Base-by-base conservation (phyloP, 2,888 invertebrate genomes). In the Brachycybe producta region DNA sequence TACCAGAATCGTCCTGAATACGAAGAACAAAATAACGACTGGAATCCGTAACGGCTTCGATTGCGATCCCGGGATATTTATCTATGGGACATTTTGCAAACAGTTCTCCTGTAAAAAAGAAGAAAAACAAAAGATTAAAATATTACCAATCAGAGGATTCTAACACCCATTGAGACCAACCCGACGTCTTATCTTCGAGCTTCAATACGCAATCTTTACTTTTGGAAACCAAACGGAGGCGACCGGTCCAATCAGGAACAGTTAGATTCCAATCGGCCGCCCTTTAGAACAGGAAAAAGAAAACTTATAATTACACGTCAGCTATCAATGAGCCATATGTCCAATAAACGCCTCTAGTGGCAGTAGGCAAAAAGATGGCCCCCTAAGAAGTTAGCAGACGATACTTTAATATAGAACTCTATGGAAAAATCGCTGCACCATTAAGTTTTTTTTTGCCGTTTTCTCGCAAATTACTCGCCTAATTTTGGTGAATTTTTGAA, bases 251-350 rank as follows among this genome's bases (percentile, higher is more conserved):
- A 64, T 94, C 85, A n/a, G 98, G 98, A 61, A 84, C 84, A 63
- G 90, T 85, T 51, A 99, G 73, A 72, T 91, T 95, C 98, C 98
- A 99, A 70, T 99, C 98, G 43, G 94, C 91, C 60, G 98, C 98
- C 73, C 98, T 97, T 67, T 13, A 27, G 24, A 38, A 13, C 17
- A 40, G 5, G 15, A 40, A 8, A 40, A 40, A 40, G 17, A 40
- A 5, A 17, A 23, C n/a, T 17, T 19, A n/a, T 5, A 17, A 11
- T 4, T 19, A 40, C 23, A 19, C 4, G 40, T 19, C 7, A 5
- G 21, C 17, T 23, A 40, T 5, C n/a, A 40, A 5, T n/a, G 32
- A 32, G 32, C 11, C 32, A 32, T 32, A 32, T 11, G 32, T 32
- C 11, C n/a, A 11, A 32, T 11, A 32, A 11, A 32, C 32, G 32